phyloP scores from a whole-genome alignment of 2,888 invertebrate species.

The Dynastes grantii region DNA sequence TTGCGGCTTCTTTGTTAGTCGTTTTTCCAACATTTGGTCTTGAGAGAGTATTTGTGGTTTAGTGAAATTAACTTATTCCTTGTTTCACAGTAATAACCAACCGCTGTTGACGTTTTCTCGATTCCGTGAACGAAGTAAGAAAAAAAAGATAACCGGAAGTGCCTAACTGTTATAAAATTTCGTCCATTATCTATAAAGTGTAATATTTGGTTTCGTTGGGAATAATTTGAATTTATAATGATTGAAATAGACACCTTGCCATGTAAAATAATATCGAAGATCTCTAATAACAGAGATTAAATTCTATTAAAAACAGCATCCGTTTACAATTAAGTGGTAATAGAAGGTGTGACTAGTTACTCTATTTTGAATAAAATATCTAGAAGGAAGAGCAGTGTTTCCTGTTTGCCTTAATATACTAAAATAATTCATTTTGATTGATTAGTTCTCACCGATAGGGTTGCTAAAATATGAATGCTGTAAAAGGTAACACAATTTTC shows the following conservation, averaged over 20 bases:
- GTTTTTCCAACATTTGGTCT: conserved; percentile 31
- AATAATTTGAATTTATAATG: neutral
- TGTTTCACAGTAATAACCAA: neutral
- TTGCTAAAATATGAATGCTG: too few species aligned
- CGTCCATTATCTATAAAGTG: neutral
- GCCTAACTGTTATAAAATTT: conserved; percentile 18
- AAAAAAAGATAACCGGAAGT: neutral
- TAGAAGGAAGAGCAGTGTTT: too few species aligned
- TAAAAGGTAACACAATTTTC: too few species aligned
- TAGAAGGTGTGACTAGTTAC: too few species aligned
- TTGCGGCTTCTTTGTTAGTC: conserved; percentile 39
- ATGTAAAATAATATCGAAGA: neutral
- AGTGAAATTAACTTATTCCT: conserved; percentile 22
- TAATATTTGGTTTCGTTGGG: conserved; percentile 15
- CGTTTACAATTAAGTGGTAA: neutral
- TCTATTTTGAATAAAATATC: too few species aligned
- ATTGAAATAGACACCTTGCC: neutral
- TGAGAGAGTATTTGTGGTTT: conserved; percentile 26
- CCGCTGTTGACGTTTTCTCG: neutral
- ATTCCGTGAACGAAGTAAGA: neutral
- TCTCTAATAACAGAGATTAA: neutral
- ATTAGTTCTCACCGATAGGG: too few species aligned
- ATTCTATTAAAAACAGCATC: neutral
- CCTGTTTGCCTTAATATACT: too few species aligned
- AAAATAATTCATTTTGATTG: too few species aligned